These are phyloP conservation scores for Tinamus major DNA, from an alignment of 2,797 vertebrate genomes.

Conservation along the genomic window DNA sequence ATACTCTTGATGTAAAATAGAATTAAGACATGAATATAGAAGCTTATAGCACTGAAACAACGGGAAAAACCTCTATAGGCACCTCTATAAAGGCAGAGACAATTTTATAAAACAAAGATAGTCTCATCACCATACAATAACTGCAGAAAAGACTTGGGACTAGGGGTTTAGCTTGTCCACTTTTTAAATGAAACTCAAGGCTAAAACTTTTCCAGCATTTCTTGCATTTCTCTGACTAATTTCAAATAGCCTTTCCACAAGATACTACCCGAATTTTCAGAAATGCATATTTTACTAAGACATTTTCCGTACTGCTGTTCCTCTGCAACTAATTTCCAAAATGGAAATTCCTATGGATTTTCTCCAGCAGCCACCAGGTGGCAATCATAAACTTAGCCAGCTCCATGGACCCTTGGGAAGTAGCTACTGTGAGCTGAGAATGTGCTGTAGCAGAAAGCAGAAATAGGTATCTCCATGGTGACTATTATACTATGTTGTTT, in stretches of 20 bases:
- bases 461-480: constrained; percentile 48
- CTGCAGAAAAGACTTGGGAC: neutral
- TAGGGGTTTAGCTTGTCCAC: neutral
- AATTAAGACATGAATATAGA: neutral
- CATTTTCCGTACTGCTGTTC: neutral
- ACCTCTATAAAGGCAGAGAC: neutral
- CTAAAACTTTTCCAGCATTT: neutral
- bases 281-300: neutral
- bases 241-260: neutral
- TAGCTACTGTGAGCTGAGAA: neutral
- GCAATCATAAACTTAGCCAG: constrained; percentile 42
- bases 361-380: constrained; percentile 60
- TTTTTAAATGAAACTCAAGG: neutral
- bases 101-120: neutral
- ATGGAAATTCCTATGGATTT: neutral
- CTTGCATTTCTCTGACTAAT: neutral
- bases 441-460: neutral
- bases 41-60: neutral
- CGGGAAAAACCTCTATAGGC: neutral
- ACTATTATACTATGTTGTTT: constrained; percentile 17
- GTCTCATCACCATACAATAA: neutral
- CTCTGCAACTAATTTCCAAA: neutral
- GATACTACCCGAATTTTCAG: neutral
- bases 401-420: neutral
- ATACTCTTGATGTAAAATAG: neutral